Evolutionary conservation across 2,888 invertebrate genomes (phyloP).

Genomic region (Parnassius smintheus): DNA sequence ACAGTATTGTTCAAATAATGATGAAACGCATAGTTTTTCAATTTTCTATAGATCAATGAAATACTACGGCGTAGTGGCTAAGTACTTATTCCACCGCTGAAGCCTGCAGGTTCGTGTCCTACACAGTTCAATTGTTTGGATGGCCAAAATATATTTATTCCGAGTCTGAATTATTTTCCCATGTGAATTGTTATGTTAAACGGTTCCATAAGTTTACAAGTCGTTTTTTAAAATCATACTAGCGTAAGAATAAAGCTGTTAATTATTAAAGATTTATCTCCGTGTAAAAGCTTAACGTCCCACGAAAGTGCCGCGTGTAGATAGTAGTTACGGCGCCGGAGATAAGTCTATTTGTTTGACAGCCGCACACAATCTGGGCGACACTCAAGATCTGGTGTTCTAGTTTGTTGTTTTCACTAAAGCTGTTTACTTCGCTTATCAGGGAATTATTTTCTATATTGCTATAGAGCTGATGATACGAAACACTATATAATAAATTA

Average conservation of each 20-base stretch:
- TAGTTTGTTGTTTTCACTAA: constrained; percentile 23
- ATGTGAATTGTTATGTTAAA: too few relatives aligned
- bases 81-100: too few relatives aligned
- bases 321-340: constrained; percentile 8
- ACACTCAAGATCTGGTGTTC: constrained; percentile 15
- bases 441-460: constrained; percentile 6
- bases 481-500: not conserved
- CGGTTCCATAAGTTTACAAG: too few relatives aligned
- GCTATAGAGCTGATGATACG: constrained; percentile 2
- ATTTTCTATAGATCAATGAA: too few relatives aligned
- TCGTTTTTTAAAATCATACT: too few relatives aligned
- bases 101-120: too few relatives aligned
- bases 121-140: too few relatives aligned
- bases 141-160: too few relatives aligned
- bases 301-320: constrained; percentile 14
- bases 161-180: too few relatives aligned
- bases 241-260: not conserved
- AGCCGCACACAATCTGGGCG: constrained; percentile 19
- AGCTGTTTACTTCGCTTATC: constrained; percentile 20
- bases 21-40: too few relatives aligned
- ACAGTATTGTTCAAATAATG: too few relatives aligned
- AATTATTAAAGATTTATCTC: not conserved
- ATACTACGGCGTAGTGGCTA: too few relatives aligned
- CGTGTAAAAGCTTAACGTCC: constrained; percentile 9
- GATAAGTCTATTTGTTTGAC: constrained; percentile 26